These are phyloP conservation scores for Ataeniobius toweri DNA, from an alignment of 2,797 vertebrate genomes.

Conservation along the genomic window DNA sequence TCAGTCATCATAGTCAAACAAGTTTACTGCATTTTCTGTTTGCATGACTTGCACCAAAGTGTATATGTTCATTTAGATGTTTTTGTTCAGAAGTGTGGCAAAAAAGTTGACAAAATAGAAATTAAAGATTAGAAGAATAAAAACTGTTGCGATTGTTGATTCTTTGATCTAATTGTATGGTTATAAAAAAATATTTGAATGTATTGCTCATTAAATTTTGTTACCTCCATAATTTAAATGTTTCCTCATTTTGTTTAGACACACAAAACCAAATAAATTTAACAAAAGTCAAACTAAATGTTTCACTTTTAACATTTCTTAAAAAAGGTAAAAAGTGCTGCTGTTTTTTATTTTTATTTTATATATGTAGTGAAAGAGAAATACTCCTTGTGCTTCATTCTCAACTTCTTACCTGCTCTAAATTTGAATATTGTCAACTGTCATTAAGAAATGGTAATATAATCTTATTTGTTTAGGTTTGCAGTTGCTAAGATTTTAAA, in stretches of 20 bases:
- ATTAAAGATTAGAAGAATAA: constrained; percentile 7
- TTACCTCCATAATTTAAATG: too few relatives aligned
- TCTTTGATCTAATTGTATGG: neutral
- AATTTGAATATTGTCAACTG: neutral
- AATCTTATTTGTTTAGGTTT: neutral
- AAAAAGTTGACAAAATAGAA: constrained; percentile 32
- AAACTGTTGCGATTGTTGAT: neutral
- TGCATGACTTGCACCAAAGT: constrained; percentile 36
- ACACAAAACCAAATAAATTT: neutral
- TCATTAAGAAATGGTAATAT: neutral
- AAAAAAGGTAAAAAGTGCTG: neutral
- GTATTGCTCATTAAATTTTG: neutral
- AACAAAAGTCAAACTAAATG: neutral
- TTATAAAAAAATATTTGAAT: neutral
- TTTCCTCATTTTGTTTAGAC: neutral
- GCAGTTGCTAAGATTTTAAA: neutral
- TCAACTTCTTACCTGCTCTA: neutral
- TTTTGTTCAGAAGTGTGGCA: constrained; percentile 19
- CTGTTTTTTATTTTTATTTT: too few relatives aligned
- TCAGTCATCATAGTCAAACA: constrained; percentile 72
- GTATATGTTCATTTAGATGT: constrained; percentile 34
- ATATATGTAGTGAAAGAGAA: too few relatives aligned
- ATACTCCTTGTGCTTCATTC: neutral
- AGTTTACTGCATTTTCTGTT: constrained; percentile 53
- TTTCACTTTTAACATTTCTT: neutral